Conservation (phyloP, 2,113 vertebrate genomes). For the Centropus bengalensis region DNA sequence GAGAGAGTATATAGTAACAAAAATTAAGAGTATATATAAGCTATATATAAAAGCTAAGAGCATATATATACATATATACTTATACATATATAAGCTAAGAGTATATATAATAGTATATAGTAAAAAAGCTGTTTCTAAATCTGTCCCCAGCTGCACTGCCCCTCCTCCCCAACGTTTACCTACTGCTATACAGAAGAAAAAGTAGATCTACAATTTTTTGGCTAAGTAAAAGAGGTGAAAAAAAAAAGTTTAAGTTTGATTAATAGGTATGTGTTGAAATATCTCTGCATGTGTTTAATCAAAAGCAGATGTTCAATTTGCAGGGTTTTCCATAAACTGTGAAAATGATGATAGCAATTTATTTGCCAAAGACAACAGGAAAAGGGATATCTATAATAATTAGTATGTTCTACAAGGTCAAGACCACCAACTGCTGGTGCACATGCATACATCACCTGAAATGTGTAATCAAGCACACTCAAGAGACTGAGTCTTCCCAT, state of each 20-base stretch:
- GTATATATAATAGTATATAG: neutral
- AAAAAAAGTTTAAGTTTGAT: conserved; percentile 20
- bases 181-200: neutral
- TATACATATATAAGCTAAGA: too few relatives aligned
- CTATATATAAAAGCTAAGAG: too few relatives aligned
- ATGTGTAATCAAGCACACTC: neutral
- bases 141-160: neutral
- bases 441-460: neutral
- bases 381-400: neutral
- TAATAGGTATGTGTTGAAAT: conserved; percentile 1
- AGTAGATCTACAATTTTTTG: neutral
- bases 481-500: neutral
- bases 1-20: neutral
- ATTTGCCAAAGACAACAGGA: conserved; percentile 3
- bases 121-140: neutral
- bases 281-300: conserved; percentile 20
- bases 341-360: neutral
- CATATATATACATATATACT: too few relatives aligned
- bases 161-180: rapidly evolving
- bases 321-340: neutral
- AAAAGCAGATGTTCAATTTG: conserved; percentile 44
- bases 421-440: neutral
- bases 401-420: neutral
- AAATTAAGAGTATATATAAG: too few relatives aligned
- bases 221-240: neutral